These are phyloP conservation scores for Blastobasis lacticolella DNA, from an alignment of 2,888 invertebrate species.

Conservation along the genomic window DNA sequence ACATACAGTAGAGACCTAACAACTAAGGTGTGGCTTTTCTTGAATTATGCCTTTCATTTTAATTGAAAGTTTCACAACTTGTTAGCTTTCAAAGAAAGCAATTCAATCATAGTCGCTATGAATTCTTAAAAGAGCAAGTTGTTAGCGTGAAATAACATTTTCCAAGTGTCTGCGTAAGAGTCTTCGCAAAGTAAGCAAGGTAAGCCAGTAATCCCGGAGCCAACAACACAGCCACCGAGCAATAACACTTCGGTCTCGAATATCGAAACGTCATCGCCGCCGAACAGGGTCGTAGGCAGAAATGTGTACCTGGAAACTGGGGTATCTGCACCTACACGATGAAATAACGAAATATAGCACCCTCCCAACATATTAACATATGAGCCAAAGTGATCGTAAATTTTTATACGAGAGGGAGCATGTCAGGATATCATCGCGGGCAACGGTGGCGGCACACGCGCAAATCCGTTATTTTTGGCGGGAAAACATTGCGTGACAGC, in stretches of 20 bases:
- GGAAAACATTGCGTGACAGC: conserved; percentile 47
- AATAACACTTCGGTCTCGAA: neutral
- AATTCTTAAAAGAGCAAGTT: no score
- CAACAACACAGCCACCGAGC: neutral
- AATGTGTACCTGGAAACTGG: no score
- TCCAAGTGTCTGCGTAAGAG: neutral
- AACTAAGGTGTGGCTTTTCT: no score
- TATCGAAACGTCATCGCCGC: neutral
- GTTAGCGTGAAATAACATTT: neutral
- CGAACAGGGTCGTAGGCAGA: neutral
- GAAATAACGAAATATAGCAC: conserved; percentile 14
- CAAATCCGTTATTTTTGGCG: conserved; percentile 35
- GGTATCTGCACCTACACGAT: no score
- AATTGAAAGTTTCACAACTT: no score
- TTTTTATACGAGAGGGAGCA: conserved; percentile 51
- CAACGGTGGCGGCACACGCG: conserved; percentile 27
- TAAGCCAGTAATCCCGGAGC: neutral
- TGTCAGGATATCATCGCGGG: conserved; percentile 40
- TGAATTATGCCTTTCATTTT: no score
- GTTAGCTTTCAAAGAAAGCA: no score
- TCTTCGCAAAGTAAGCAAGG: neutral
- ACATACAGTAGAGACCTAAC: no score
- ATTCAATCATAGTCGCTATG: no score
- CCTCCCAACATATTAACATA: conserved; percentile 35
- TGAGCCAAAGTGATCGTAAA: conserved; percentile 43